Evolutionary conservation across 2,797 vertebrate species (phyloP).

Genomic region (Chrysolophus pictus): DNA sequence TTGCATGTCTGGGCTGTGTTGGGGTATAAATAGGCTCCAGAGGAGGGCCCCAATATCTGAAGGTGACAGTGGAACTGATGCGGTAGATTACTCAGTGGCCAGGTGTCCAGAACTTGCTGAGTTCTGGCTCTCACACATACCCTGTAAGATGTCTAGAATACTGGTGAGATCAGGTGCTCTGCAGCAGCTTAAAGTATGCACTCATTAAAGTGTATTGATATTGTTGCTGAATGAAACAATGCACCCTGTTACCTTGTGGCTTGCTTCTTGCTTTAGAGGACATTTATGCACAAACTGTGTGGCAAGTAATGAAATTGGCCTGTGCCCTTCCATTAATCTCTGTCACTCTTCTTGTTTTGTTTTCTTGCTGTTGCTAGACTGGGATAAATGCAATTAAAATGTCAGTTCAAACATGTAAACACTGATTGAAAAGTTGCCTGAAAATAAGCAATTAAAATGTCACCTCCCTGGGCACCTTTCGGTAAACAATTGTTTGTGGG

Average conservation of each 20-base stretch:
- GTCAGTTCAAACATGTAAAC: neutral
- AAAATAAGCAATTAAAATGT: neutral
- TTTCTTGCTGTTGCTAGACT: neutral
- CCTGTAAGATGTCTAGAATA: neutral
- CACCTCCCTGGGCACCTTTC: neutral
- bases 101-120: too few relatives aligned
- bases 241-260: neutral
- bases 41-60: neutral
- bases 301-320: neutral
- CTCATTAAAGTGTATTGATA: neutral
- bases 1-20: neutral
- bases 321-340: neutral
- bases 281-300: neutral
- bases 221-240: neutral
- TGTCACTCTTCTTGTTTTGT: neutral
- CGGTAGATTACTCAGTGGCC: too few relatives aligned
- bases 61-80: neutral
- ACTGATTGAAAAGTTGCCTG: neutral
- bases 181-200: rapidly evolving
- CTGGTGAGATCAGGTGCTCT: neutral
- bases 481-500: neutral
- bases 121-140: neutral
- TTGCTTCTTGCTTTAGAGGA: neutral
- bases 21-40: neutral
- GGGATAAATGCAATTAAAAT: neutral